Evolutionary conservation across 2,113 vertebrate genomes (phyloP).

Genomic region (Archocentrus centrarchus): DNA sequence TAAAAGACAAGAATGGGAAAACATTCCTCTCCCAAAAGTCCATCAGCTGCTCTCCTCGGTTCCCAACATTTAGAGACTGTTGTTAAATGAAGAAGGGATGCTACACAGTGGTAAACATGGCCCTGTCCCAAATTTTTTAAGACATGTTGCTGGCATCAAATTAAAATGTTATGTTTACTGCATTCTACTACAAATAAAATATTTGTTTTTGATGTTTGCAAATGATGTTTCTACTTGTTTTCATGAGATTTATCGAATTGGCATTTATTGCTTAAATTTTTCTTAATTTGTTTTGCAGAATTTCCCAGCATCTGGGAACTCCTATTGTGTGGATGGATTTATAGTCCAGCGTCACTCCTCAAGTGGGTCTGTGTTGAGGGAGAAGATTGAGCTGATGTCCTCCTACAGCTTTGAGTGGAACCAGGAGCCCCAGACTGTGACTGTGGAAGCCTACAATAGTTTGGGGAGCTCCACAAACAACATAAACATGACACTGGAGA

Average conservation of each 20-base stretch:
- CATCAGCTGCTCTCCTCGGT: not conserved
- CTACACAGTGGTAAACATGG: not conserved
- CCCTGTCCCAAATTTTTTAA: no score
- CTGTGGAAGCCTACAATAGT: constrained; percentile 87
- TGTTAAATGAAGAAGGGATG: not conserved
- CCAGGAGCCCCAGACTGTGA: constrained; percentile 82
- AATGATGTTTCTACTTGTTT: not conserved
- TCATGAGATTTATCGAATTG: not conserved
- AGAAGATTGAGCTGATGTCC: constrained; percentile 74
- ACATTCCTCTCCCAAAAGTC: not conserved
- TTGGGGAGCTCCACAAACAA: constrained; percentile 86
- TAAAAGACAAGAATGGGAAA: not conserved
- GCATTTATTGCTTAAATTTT: not conserved
- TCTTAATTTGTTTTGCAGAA: constrained; percentile 74
- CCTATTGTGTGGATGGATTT: constrained; percentile 87
- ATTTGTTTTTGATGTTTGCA: no score
- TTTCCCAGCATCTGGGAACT: constrained; percentile 61
- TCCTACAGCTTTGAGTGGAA: constrained; percentile 85
- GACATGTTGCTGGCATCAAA: no score
- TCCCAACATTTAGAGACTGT: not conserved
- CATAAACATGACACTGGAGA: constrained; percentile 87
- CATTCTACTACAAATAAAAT: no score
- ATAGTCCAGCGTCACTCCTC: constrained; percentile 76
- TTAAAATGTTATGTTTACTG: no score
- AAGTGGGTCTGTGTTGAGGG: constrained; percentile 67